Evolutionary conservation across 2,113 vertebrate genomes (phyloP), one percentile per base, ranked within the genome.

Genomic region (Cyphomyrus discorhynchus): DNA sequence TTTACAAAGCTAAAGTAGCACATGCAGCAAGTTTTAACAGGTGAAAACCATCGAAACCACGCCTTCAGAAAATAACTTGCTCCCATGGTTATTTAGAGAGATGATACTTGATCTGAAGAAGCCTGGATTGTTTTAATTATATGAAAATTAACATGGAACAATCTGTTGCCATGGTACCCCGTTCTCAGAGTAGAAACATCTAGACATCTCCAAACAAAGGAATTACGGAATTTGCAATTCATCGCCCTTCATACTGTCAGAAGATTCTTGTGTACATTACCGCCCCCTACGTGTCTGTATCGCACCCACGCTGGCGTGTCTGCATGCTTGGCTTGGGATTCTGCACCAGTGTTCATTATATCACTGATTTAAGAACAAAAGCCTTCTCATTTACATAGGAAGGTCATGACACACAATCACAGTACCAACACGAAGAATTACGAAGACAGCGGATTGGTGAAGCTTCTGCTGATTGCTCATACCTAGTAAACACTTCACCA

Each of bases 121-220:
- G 35, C 74, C 74, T 11, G 17, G 21, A 49, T 85, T 85, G 82
- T 85, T 85, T 47, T 49, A 49, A 85, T 85, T 85, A 85, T 80
- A 80, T 42, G 35, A 80, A 80, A 42, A 80, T 80, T 39, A 42
- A 80, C 35, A 42, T 42, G 15, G 46, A 85, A 49, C 82, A n/a
- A 47, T 49, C 42, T 85, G 82, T 85, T 85, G 45, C 42, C 82
- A 85, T 85, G 82, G 82, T n/a, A 80, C 35, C 74, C 11, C 35
- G 1, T 85, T 85, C 82, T n/a, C 39, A 85, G 82, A 46, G 46
- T 9, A 85, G 82, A 85, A 85, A 85, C 42, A 49, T 85, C 74
- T 39, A 80, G 74, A 80, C 74, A 80, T 80, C 35, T 80, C 74
- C 74, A 80, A 39, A 80, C 74, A 42, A 80, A 80, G 74, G 74